phyloP scores from a whole-genome alignment of 2,797 vertebrate species.

The Furcifer pardalis region DNA sequence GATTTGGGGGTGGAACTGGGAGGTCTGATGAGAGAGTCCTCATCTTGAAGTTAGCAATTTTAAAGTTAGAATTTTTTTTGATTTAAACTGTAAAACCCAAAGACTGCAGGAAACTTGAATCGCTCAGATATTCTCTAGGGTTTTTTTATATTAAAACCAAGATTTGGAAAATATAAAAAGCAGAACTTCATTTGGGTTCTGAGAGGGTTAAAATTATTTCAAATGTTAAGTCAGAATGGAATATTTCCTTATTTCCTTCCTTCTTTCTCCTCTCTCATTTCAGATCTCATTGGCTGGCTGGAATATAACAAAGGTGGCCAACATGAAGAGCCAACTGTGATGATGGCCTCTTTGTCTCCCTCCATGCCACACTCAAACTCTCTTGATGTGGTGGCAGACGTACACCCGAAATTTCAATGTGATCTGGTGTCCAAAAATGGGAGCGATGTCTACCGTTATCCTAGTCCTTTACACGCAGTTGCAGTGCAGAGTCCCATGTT shows the following conservation, averaged over 20 bases:
- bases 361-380: conserved; percentile 82
- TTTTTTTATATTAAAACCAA: not conserved
- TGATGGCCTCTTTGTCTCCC: conserved; percentile 75
- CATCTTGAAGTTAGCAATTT: too few relatives aligned
- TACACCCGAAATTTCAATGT: conserved; percentile 86
- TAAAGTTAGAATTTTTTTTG: too few relatives aligned
- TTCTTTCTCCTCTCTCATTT: conserved; percentile 58
- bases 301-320: conserved; percentile 83
- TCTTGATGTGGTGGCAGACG: conserved; percentile 79
- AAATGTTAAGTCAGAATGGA: not conserved
- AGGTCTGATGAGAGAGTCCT: too few relatives aligned
- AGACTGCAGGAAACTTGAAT: not conserved
- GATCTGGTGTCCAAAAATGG: conserved; percentile 88
- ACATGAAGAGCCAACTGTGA: conserved; percentile 77
- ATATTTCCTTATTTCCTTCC: not conserved
- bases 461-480: conserved; percentile 89
- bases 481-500: conserved; percentile 89
- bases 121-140: too few relatives aligned
- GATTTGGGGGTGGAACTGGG: too few relatives aligned
- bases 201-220: not conserved
- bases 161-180: not conserved
- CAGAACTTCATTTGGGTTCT: not conserved
- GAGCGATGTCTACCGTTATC: conserved; percentile 87
- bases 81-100: too few relatives aligned
- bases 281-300: conserved; percentile 86